phyloP scores from a whole-genome alignment of 2,888 invertebrate genomes.

The Parthenolecanium corni region DNA sequence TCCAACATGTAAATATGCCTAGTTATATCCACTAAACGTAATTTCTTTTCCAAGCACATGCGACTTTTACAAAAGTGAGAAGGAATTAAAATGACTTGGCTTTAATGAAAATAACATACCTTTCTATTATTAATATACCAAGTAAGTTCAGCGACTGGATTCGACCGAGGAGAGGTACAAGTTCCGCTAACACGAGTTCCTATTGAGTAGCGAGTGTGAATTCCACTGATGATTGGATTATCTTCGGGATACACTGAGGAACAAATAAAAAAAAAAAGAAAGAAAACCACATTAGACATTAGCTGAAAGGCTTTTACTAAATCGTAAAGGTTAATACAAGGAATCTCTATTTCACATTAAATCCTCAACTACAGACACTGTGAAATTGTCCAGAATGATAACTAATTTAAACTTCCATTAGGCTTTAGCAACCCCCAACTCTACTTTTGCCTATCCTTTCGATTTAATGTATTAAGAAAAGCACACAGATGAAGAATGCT shows the following conservation, averaged over 20 bases:
- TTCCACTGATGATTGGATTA: constrained; percentile 14
- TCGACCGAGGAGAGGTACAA: constrained; percentile 5
- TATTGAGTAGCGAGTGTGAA: not conserved
- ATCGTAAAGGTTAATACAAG: not conserved
- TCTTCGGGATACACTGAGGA: constrained; percentile 8
- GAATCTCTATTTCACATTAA: not conserved
- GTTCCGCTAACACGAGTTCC: constrained; percentile 2
- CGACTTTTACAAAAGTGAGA: too few species aligned
- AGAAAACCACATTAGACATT: not conserved
- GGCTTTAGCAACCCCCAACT: not conserved
- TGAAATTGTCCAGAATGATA: constrained; percentile 2
- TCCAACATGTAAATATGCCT: too few species aligned
- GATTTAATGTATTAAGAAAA: too few species aligned
- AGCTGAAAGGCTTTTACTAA: too few species aligned
- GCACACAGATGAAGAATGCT: too few species aligned
- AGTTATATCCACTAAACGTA: too few species aligned
- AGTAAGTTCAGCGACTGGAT: constrained; percentile 8
- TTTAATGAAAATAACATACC: not conserved
- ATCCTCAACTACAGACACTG: not conserved
- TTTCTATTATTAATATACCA: constrained; percentile 15
- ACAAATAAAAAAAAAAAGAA: not conserved
- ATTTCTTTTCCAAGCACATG: too few species aligned
- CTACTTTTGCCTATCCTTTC: not conserved
- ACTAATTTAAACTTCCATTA: constrained; percentile 5
- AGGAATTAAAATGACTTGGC: too few species aligned